A percentile compares a stretch with the other conserved stretches of the same genome.
phyloP scores from a whole-genome alignment of 2,888 invertebrate genomes.

The Cinara cedri region DNA sequence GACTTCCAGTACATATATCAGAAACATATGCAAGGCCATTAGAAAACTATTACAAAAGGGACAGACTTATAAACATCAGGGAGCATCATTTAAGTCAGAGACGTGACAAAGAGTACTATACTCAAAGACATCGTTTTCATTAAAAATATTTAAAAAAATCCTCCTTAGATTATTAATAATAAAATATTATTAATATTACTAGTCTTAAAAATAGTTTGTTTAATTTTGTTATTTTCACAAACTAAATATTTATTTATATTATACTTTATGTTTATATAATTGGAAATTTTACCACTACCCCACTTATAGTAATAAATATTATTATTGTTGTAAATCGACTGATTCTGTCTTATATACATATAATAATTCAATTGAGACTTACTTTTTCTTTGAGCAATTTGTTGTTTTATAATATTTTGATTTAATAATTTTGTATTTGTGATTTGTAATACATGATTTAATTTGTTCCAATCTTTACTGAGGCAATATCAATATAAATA shows the following conservation, averaged over 20 bases:
- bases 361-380: slow-evolving; percentile 21
- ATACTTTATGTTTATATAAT: slow-evolving; percentile 8
- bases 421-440: slow-evolving; percentile 15
- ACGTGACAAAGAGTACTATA: slow-evolving; percentile 29
- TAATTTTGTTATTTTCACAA: not conserved
- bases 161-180: slow-evolving; percentile 40
- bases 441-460: slow-evolving; percentile 12
- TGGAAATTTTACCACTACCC: slow-evolving; percentile 1
- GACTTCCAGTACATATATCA: slow-evolving; percentile 32
- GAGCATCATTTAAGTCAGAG: slow-evolving; percentile 31
- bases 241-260: too few species aligned
- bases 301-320: slow-evolving; percentile 15
- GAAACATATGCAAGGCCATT: slow-evolving; percentile 37
- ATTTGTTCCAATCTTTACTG: not conserved
- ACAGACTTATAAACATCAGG: slow-evolving; percentile 24
- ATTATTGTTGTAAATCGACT: slow-evolving; percentile 32
- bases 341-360: slow-evolving; percentile 11
- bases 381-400: not conserved
- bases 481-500: not conserved
- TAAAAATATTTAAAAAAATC: slow-evolving; percentile 18
- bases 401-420: slow-evolving; percentile 5
- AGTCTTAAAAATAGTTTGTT: slow-evolving; percentile 30
- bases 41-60: slow-evolving; percentile 43
- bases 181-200: slow-evolving; percentile 41
- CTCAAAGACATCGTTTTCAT: slow-evolving; percentile 42